Conservation (phyloP, 2,113 vertebrate genomes). For the Morone saxatilis region DNA sequence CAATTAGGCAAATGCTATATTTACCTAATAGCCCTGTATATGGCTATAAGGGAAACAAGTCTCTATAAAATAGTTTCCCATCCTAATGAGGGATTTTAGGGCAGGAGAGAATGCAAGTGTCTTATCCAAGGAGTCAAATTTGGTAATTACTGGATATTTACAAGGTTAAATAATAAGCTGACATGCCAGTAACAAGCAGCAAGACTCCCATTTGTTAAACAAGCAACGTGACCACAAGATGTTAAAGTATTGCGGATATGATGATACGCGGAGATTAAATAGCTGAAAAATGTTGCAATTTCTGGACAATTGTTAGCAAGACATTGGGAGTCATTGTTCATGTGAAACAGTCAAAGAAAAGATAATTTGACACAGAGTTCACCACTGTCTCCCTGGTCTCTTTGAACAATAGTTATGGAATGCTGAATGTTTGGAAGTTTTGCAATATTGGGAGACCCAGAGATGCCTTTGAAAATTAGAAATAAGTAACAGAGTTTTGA, state of each 20-base stretch:
- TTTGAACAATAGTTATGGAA: background rate
- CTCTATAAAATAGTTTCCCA: conserved; percentile 76
- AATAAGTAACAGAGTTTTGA: background rate
- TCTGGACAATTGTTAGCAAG: background rate
- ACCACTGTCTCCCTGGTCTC: background rate
- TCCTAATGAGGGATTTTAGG: conserved; percentile 65
- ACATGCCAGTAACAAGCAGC: conserved; percentile 52
- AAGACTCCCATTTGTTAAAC: conserved; percentile 38
- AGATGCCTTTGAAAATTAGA: background rate
- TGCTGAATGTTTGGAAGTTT: background rate
- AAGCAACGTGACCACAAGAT: conserved; percentile 29
- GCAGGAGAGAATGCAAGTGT: conserved; percentile 54
- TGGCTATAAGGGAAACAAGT: conserved; percentile 68
- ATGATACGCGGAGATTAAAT: background rate
- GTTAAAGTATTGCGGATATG: conserved; percentile 6
- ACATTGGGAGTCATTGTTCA: conserved; percentile 15
- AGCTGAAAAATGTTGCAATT: background rate
- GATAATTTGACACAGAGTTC: background rate
- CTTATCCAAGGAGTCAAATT: conserved; percentile 51
- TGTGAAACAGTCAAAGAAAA: background rate
- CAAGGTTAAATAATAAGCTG: conserved; percentile 65
- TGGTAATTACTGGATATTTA: conserved; percentile 71
- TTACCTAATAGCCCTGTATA: conserved; percentile 63
- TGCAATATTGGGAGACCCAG: background rate
- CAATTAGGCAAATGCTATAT: conserved; percentile 75